Evolutionary conservation across 2,797 vertebrate species (phyloP).

Genomic region (Remorina albescens): DNA sequence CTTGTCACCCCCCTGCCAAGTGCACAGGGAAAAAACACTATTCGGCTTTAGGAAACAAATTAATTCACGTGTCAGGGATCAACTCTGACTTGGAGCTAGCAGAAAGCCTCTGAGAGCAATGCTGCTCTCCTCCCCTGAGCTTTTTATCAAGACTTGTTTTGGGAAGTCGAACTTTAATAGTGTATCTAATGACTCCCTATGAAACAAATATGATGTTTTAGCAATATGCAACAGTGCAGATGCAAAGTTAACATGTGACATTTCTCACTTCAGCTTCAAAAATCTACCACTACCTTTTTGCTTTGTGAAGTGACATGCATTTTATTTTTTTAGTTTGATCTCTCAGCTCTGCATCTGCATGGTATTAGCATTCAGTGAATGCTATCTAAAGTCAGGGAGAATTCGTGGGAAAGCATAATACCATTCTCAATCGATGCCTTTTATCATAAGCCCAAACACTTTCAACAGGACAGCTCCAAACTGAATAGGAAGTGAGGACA

Average conservation of each 20-base stretch:
- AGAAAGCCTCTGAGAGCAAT: constrained; percentile 68
- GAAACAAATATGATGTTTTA: constrained; percentile 66
- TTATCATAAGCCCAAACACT: constrained; percentile 74
- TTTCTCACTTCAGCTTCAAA: constrained; percentile 54
- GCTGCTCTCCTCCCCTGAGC: constrained; percentile 62
- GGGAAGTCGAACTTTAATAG: constrained; percentile 69
- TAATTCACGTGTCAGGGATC: constrained; percentile 79
- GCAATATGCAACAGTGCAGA: constrained; percentile 36
- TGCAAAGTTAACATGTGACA: constrained; percentile 36
- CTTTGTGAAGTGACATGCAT: constrained; percentile 36
- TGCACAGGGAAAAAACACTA: constrained; percentile 69
- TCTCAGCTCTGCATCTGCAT: constrained; percentile 45
- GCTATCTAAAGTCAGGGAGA: constrained; percentile 55
- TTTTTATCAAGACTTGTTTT: constrained; percentile 71
- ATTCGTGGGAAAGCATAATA: constrained; percentile 74
- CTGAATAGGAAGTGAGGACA: constrained; percentile 65
- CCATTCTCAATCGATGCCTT: constrained; percentile 70
- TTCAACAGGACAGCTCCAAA: constrained; percentile 56
- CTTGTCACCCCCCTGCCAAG: constrained; percentile 70
- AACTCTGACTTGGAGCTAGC: constrained; percentile 69
- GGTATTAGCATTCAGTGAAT: constrained; percentile 58
- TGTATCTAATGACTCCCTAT: constrained; percentile 70
- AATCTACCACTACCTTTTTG: constrained; percentile 6
- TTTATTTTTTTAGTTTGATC: constrained; percentile 49
- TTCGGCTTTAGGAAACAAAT: constrained; percentile 81